phyloP scores from a whole-genome alignment of 1,140 invertebrate species.

The Papilio polyxenes region DNA sequence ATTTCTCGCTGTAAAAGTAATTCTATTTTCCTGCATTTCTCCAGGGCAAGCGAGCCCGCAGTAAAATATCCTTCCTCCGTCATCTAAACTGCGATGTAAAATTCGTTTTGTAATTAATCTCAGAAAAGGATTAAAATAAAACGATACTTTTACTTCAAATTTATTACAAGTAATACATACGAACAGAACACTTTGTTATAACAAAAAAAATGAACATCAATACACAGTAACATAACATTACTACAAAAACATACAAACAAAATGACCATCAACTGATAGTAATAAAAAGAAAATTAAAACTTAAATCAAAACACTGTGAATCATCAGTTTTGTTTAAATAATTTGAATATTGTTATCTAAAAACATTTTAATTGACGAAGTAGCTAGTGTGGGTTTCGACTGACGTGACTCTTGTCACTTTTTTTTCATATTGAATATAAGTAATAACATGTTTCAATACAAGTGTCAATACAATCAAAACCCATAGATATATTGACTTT shows the following conservation, averaged over 20 bases:
- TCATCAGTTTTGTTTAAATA: not conserved
- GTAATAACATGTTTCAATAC: too few species aligned
- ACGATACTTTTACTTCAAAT: not conserved
- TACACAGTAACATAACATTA: not conserved
- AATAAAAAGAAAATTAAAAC: not conserved
- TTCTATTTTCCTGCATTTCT: too few species aligned
- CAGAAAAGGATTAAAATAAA: slow-evolving; percentile 1
- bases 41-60: too few species aligned
- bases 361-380: slow-evolving; percentile 21
- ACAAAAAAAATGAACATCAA: not conserved
- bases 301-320: not conserved
- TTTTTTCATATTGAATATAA: too few species aligned
- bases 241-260: not conserved
- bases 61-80: too few species aligned
- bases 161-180: slow-evolving; percentile 13
- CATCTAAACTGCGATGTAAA: too few species aligned
- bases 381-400: not conserved
- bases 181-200: slow-evolving; percentile 3
- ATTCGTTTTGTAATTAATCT: too few species aligned
- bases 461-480: not conserved
- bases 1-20: too few species aligned
- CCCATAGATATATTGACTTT: too few species aligned
- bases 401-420: too few species aligned
- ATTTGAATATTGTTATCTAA: not conserved
- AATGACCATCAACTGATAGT: not conserved